These are phyloP conservation scores for Chrysomela aeneicollis DNA, from an alignment of 2,888 invertebrate genomes.

Conservation along the genomic window DNA sequence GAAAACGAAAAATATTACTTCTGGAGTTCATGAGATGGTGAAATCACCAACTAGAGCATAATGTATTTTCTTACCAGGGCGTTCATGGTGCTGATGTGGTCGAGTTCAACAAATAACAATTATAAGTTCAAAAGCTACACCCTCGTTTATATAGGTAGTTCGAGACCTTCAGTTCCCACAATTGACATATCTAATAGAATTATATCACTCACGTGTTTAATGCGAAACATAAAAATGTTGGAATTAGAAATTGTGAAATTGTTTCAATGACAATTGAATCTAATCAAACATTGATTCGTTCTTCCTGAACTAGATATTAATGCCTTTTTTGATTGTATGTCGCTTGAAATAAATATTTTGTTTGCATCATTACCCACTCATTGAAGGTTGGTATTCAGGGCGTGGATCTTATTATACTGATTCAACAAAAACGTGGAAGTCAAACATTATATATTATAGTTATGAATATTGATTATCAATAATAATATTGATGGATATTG, in stretches of 20 bases:
- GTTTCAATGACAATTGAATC: constrained; percentile 3
- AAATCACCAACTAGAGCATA: not conserved
- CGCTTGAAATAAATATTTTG: not conserved
- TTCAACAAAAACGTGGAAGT: constrained; percentile 6
- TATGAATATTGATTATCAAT: not conserved
- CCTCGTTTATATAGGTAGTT: constrained; percentile 41
- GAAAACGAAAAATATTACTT: too few relatives aligned
- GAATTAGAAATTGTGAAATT: constrained; percentile 6
- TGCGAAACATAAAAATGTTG: constrained; percentile 3
- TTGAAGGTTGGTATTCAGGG: constrained; percentile 12
- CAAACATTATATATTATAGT: not conserved
- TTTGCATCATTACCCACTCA: constrained; percentile 25
- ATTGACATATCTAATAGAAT: constrained; percentile 22
- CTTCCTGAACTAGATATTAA: not conserved
- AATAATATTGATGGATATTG: too few relatives aligned
- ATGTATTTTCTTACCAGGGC: constrained; percentile 36
- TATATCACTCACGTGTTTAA: constrained; percentile 13
- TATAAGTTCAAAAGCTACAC: constrained; percentile 34
- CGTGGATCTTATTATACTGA: constrained; percentile 17
- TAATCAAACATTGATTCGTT: not conserved
- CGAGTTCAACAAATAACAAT: constrained; percentile 22
- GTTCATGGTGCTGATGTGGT: constrained; percentile 38
- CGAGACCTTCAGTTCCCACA: constrained; percentile 40
- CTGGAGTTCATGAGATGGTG: too few relatives aligned
- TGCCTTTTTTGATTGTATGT: not conserved